Percentiles rank a stretch among this genome's conserved stretches.
Conservation (phyloP, 2,888 invertebrate genomes). For the Limenitis camilla region DNA sequence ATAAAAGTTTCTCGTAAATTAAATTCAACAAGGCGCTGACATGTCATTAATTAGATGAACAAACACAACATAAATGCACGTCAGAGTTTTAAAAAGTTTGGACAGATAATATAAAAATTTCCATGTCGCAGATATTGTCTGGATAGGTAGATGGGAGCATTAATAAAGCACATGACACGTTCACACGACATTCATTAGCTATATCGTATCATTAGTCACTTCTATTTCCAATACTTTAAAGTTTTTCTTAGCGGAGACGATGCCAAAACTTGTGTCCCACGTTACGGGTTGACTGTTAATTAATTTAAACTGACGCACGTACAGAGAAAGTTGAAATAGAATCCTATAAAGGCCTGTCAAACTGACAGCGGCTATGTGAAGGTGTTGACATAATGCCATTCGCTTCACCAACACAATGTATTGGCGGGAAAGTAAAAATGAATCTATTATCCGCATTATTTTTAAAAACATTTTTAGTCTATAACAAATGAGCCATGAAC, state of each 20-base stretch:
- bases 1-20: constrained; percentile 13
- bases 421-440: background rate
- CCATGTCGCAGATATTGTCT: constrained; percentile 28
- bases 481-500: too few species aligned
- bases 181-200: constrained; percentile 63
- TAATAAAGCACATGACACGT: constrained; percentile 59
- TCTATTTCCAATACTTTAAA: constrained; percentile 64
- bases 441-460: background rate
- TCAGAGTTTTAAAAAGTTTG: constrained; percentile 40
- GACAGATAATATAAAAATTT: constrained; percentile 11
- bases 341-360: constrained; percentile 31
- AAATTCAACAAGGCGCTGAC: constrained; percentile 18
- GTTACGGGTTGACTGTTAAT: constrained; percentile 48
- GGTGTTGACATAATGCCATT: constrained; percentile 6
- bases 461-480: too few species aligned
- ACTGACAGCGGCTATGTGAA: constrained; percentile 6
- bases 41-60: constrained; percentile 40
- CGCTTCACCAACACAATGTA: background rate
- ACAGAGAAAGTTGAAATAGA: constrained; percentile 46
- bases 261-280: constrained; percentile 59
- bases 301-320: constrained; percentile 58
- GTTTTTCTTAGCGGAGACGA: constrained; percentile 49
- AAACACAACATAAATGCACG: constrained; percentile 38
- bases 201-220: constrained; percentile 59
- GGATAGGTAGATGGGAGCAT: constrained; percentile 41